Evolutionary conservation across 2,797 vertebrate genomes (phyloP).

Genomic region (Mastacembelus armatus): DNA sequence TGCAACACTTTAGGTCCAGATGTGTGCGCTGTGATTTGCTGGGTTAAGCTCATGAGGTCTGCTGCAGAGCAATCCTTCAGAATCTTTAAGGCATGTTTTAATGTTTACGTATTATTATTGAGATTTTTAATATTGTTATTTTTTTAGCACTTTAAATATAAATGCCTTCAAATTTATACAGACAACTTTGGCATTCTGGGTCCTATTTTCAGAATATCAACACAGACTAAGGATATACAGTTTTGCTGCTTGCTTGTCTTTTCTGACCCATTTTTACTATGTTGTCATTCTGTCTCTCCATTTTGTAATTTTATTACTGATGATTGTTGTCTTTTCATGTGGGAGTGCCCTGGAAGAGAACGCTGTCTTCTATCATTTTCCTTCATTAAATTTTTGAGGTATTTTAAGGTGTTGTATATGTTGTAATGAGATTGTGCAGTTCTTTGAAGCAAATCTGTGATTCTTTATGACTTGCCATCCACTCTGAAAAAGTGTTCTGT

Average conservation of each 20-base stretch:
- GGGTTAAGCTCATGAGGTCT: conserved; percentile 32
- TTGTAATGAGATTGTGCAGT: background rate
- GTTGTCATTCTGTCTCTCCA: background rate
- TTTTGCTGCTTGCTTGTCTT: too few relatives aligned
- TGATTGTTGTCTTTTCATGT: background rate
- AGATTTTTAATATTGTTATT: background rate
- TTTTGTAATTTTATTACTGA: background rate
- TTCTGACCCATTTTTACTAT: too few relatives aligned
- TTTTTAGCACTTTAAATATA: too few relatives aligned
- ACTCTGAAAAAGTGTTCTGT: too few relatives aligned
- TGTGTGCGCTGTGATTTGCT: conserved; percentile 44
- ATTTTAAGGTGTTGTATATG: background rate
- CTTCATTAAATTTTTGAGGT: too few relatives aligned
- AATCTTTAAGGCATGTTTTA: background rate
- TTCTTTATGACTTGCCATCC: too few relatives aligned
- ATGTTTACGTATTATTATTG: background rate
- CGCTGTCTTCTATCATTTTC: background rate
- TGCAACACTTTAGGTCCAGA: conserved; percentile 69
- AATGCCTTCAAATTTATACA: too few relatives aligned
- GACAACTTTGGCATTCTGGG: background rate
- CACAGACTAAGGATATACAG: too few relatives aligned
- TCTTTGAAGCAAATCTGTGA: background rate
- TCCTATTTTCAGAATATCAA: background rate
- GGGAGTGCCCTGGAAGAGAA: background rate
- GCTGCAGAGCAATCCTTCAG: conserved; percentile 22